A percentile compares a stretch with the other conserved stretches of the same genome.
Evolutionary conservation across 1,140 invertebrate genomes (phyloP).

Genomic region (Drosophila sulfurigaster): DNA sequence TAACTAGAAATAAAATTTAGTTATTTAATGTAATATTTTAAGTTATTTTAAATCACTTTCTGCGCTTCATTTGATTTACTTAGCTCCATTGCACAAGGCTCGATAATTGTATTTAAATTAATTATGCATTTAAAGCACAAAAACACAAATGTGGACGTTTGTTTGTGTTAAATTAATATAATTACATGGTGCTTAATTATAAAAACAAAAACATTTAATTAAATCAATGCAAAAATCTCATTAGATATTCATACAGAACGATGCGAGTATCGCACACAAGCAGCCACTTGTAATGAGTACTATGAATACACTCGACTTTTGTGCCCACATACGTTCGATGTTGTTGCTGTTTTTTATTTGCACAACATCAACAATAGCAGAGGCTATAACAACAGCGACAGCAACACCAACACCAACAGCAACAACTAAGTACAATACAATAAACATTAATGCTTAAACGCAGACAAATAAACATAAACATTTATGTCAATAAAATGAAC

Average conservation of each 20-base stretch:
- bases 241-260: constrained; percentile 33
- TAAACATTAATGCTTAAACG: constrained; percentile 77
- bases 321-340: constrained; percentile 33
- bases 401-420: constrained; percentile 6
- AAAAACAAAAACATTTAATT: constrained; percentile 60
- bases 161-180: constrained; percentile 39
- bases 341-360: constrained; percentile 56
- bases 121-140: constrained; percentile 8
- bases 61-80: neutral
- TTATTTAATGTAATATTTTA: neutral
- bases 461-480: constrained; percentile 82
- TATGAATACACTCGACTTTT: constrained; percentile 55
- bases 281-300: constrained; percentile 35
- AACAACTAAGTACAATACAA: constrained; percentile 56
- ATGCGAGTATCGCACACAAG: constrained; percentile 25
- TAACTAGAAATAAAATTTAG: too few relatives aligned
- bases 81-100: neutral
- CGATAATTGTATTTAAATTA: constrained; percentile 19
- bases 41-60: neutral
- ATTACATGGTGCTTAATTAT: constrained; percentile 38
- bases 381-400: constrained; percentile 20
- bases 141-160: constrained; percentile 17
- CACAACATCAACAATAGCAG: constrained; percentile 50
- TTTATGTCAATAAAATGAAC: constrained; percentile 82
- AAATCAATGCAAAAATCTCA: constrained; percentile 60